These are phyloP conservation scores for Mesorhabditis spiculigera DNA, from an alignment of 2,888 invertebrate species.

Conservation along the genomic window DNA sequence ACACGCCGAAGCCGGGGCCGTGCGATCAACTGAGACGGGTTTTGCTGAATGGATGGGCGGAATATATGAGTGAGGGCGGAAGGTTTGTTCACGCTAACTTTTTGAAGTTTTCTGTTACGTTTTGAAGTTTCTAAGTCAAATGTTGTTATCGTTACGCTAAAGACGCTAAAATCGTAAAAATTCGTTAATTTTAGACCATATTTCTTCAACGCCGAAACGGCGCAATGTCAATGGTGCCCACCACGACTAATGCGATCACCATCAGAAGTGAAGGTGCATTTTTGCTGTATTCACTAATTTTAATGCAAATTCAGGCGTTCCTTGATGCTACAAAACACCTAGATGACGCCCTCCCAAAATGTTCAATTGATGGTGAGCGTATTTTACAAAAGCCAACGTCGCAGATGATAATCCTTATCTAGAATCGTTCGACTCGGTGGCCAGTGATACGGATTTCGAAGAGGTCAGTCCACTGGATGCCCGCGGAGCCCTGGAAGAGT, in stretches of 20 bases:
- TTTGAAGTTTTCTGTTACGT: neutral
- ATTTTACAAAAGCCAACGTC: too few species aligned
- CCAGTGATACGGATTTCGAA: neutral
- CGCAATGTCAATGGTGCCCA: constrained; percentile 53
- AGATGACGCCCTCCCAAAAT: neutral
- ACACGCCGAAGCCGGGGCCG: constrained; percentile 36
- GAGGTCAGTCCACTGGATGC: too few species aligned
- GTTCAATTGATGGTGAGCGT: neutral
- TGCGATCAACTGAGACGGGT: constrained; percentile 36
- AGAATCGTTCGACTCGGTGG: neutral
- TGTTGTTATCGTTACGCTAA: neutral
- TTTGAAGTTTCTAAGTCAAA: neutral
- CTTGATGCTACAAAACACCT: neutral
- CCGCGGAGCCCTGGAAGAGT: too few species aligned
- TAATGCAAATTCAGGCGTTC: neutral
- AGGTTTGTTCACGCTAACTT: constrained; percentile 17
- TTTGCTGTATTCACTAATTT: constrained; percentile 1
- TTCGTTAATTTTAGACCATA: constrained; percentile 23
- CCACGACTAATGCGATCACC: constrained; percentile 42
- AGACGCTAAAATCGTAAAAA: neutral
- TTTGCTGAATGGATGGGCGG: constrained; percentile 48
- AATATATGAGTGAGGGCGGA: constrained; percentile 50
- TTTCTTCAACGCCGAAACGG: constrained; percentile 44
- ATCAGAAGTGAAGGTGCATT: constrained; percentile 30
- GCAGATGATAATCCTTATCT: too few species aligned